Evolutionary conservation across 2,888 invertebrate species (phyloP).

Genomic region (Crematogaster levior): DNA sequence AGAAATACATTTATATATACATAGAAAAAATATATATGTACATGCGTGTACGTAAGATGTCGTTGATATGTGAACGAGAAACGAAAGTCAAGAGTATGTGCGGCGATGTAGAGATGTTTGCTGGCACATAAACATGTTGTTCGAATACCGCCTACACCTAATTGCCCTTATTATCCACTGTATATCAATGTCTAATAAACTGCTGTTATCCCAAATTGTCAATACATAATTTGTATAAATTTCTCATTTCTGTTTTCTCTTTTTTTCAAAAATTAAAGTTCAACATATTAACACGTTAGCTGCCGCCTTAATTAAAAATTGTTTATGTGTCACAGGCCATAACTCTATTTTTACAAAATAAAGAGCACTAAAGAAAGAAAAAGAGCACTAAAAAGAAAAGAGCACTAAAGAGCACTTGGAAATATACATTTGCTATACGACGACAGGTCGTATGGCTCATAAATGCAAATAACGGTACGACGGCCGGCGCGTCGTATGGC

Average conservation of each 20-base stretch:
- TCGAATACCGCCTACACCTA: constrained; percentile 77
- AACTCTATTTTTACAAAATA: too few relatives aligned
- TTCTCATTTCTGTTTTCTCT: neutral
- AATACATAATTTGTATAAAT: constrained; percentile 33
- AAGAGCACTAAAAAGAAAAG: too few relatives aligned
- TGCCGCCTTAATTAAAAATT: too few relatives aligned
- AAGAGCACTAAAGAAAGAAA: too few relatives aligned
- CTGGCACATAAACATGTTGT: constrained; percentile 77
- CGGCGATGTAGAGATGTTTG: constrained; percentile 71
- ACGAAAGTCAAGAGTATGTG: constrained; percentile 55
- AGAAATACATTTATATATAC: constrained; percentile 68
- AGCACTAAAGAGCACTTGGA: too few relatives aligned
- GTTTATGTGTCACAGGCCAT: too few relatives aligned
- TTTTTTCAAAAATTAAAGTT: neutral
- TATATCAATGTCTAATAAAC: constrained; percentile 86
- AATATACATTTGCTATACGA: too few relatives aligned
- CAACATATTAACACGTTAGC: too few relatives aligned
- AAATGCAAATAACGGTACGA: too few relatives aligned
- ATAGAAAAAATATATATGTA: constrained; percentile 66
- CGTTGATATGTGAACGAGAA: constrained; percentile 49
- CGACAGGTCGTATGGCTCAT: too few relatives aligned
- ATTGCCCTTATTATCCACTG: constrained; percentile 82
- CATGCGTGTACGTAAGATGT: constrained; percentile 57
- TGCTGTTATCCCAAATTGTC: constrained; percentile 81
- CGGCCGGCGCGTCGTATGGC: too few relatives aligned